phyloP scores from a whole-genome alignment of 2,888 invertebrate genomes.

The Arge pagana region DNA sequence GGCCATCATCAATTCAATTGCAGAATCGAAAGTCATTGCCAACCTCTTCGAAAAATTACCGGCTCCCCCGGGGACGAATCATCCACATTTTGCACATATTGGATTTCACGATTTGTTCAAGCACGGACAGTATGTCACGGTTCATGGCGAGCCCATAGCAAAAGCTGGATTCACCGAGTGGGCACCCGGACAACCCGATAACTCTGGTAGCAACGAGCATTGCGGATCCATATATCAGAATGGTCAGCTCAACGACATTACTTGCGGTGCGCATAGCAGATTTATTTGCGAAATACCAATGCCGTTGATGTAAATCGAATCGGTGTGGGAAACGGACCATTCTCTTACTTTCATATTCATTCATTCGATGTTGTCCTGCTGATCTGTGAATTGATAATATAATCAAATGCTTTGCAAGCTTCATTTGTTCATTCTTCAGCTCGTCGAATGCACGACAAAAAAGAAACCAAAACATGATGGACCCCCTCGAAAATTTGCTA shows the following conservation, averaged over 20 bases:
- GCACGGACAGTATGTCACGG: constrained; percentile 8
- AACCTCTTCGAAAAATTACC: background rate
- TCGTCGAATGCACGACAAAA: too few species aligned
- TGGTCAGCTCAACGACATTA: constrained; percentile 6
- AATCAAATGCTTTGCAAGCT: too few species aligned
- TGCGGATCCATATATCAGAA: constrained; percentile 10
- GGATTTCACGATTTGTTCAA: constrained; percentile 14
- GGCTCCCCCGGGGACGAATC: too few species aligned
- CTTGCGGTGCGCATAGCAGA: background rate
- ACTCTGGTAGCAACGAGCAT: too few species aligned
- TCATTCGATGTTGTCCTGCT: too few species aligned
- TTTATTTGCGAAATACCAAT: constrained; percentile 12
- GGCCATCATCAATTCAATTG: constrained; percentile 7
- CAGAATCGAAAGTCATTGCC: background rate
- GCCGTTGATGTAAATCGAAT: too few species aligned
- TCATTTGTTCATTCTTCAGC: too few species aligned
- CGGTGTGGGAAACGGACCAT: too few species aligned
- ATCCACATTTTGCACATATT: constrained; percentile 1
- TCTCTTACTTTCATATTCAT: too few species aligned
- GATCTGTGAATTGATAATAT: too few species aligned
- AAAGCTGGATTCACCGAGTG: constrained; percentile 6
- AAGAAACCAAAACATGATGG: too few species aligned
- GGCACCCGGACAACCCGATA: constrained; percentile 2
- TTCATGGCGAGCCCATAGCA: constrained; percentile 9
- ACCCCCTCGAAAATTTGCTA: too few species aligned